Base-by-base conservation (phyloP, 2,113 vertebrate species). In the Monarcha castaneiventris region DNA sequence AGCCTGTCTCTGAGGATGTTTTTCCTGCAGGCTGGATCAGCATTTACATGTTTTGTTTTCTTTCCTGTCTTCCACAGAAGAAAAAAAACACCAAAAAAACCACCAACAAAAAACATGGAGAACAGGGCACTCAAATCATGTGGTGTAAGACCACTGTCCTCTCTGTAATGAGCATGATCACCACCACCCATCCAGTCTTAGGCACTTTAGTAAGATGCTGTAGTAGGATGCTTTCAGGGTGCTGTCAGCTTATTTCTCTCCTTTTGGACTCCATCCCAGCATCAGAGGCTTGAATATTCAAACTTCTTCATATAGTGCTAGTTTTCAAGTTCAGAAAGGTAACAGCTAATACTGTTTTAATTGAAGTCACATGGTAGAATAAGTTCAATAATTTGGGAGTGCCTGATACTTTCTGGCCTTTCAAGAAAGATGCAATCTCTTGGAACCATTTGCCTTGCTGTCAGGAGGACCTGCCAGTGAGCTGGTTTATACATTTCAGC, bases 401-500 rank as follows among this genome's bases (percentile, higher is more conserved):
- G 16, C 23, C 26, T 77, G 61, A 63, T 88, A 35, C 13, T 37
- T 80, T 67, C 39, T 89, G 83, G 39, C 27, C 43, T 84, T 74
- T 78, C 61, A 84, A 68, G 85, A 67, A 66, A 72, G 73, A 71
- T 32, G 71, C 22, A 66, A 19, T 76, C 33, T 84, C 48, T 67
- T 87, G 76, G 56, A 89, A 32, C 11, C n/a, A 21, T 68, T 87
- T 96, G 37, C 30, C 41, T 86, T 69, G 8, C 78, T 87, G 26
- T 83, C 73, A 61, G 72, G 33, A 94, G 20, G 18, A 84, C 61
- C 39, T 92, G 85, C 86, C 92, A 96, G 6, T 37, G 52, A 64
- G 30, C 88, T 93, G 64, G 6, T 92, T 96, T 68, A 72, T 46
- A 41, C 27, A 61, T 87, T 94, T 94, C 64, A 78, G 3, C 29